Percentiles rank a stretch among this genome's conserved stretches.
Conservation (phyloP, 2,888 invertebrate genomes). For the Apotomis turbidana region DNA sequence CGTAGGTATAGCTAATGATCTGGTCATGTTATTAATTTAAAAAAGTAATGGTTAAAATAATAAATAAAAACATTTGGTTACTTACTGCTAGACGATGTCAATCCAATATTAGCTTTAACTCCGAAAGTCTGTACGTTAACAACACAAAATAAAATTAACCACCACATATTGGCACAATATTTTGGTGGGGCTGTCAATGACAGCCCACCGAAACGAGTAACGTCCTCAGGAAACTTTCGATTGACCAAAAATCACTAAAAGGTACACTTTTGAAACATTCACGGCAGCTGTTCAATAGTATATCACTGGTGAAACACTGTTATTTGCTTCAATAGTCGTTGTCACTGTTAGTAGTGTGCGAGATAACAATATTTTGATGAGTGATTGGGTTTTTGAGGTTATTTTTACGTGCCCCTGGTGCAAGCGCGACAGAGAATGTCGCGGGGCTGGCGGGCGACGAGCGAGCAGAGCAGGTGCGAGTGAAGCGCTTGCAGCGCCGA, state of each 20-base stretch:
- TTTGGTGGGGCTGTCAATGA: slow-evolving; percentile 81
- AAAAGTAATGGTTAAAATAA: too few species aligned
- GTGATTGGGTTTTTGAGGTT: slow-evolving; percentile 78
- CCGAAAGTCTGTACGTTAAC: slow-evolving; percentile 71
- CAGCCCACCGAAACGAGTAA: slow-evolving; percentile 81
- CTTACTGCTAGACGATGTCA: slow-evolving; percentile 66
- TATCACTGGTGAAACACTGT: slow-evolving; percentile 64
- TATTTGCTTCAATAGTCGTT: slow-evolving; percentile 55
- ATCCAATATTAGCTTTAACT: slow-evolving; percentile 67
- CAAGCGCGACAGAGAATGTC: slow-evolving; percentile 79
- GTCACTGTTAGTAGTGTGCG: slow-evolving; percentile 66
- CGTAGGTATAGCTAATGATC: not conserved
- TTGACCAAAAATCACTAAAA: slow-evolving; percentile 70
- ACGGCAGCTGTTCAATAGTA: slow-evolving; percentile 52
- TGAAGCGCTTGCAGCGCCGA: slow-evolving; percentile 53
- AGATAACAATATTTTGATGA: slow-evolving; percentile 71
- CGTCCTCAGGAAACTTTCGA: slow-evolving; percentile 77
- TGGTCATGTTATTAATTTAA: slow-evolving; percentile 17
- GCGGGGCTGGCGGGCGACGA: slow-evolving; percentile 43
- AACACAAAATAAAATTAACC: slow-evolving; percentile 79
- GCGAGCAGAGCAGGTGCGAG: slow-evolving; percentile 67
- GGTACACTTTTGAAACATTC: slow-evolving; percentile 63
- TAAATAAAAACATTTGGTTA: slow-evolving; percentile 45
- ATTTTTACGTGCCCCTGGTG: slow-evolving; percentile 81
- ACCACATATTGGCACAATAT: slow-evolving; percentile 81